Evolutionary conservation across 2,113 vertebrate species (phyloP), one percentile per base, ranked within the genome.

Genomic region (Ovis canadensis): DNA sequence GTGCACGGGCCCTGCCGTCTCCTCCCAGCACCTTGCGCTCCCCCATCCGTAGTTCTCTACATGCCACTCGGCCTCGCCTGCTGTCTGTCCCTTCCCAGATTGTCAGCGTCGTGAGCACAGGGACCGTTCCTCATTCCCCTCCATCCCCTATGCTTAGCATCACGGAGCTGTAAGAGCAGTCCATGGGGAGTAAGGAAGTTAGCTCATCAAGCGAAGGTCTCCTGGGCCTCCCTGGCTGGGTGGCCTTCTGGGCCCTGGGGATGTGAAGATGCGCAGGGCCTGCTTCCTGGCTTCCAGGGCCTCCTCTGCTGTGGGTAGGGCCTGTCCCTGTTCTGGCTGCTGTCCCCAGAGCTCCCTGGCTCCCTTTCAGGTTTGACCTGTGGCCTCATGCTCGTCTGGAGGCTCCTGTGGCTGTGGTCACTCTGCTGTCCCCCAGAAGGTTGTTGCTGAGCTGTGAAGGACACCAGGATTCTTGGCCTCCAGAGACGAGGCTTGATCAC

Each of bases 161-260:
- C n/a, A 7, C 0, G 27, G 55, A 52, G 12, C 40, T 4, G 0
- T 12, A 15, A 36, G n/a, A 7, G 16, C n/a, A 87, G 6, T 27
- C 55, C 36, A 0, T 0, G 8, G 6, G 5, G 52, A 48, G 6
- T 45, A 57, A 45, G 33, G 19, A 13, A 25, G 2, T 57, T 0
- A 84, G 62, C 29, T 59, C 50, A 1, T 23, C 25, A 15, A 4
- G 48, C 0, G 3, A 59, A 48, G 55, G 17, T 36, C 50, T 40
- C 21, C 48, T 1, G 2, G 36, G 27, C 36, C 14, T 59, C 31
- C 0, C 2, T 45, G 55, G 57, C 50, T n/a, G 27, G 40, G 11
- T 6, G 33, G 33, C 19, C 0, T 55, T 0, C 12, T 4, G 7
- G 45, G 12, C 52, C 48, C n/a, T 0, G 29, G 67, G 33, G 5